Base-by-base conservation (phyloP, 2,113 vertebrate species). In the Oceanodroma tethys region DNA sequence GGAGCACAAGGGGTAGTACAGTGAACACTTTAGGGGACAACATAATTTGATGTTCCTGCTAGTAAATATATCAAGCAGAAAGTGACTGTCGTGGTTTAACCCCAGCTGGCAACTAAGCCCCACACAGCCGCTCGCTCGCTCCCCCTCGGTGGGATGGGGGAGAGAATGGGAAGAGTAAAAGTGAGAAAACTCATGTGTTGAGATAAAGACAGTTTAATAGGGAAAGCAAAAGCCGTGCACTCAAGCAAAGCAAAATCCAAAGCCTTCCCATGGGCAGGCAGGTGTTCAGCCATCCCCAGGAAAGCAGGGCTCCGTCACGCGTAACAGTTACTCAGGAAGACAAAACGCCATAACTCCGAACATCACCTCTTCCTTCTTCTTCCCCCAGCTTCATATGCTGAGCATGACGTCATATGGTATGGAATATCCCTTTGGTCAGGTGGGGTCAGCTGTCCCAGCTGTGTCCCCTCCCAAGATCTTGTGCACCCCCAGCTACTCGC, bases 61-160 rank as follows among this genome's bases (percentile, higher is more conserved):
- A 68, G 80, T 74, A 96, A 93, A 93, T 93, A 80, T n/a, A 90
- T 90, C 81, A 91, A 93, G 48, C 52, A 90, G 71, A 89, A 95
- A 86, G 86, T 67, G 22, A 60, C 58, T 60, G 58, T 60, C 2
- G 5, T 60, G n/a, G n/a, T 60, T 60, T 60, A 60, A 60, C 58
- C n/a, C 58, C n/a, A 60, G 58, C 34, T 14, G 2, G 58, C 34
- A 59, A 23, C 34, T 59, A n/a, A 59, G 58, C 58, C 1, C 34
- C 58, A 59, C 58, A 15, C 21, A n/a, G 58, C 22, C 10, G 4
- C 58, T 36, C 7, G 15, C n/a, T 36, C 15, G 25, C n/a, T 60
- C 15, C 14, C 58, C 58, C 13, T 9, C 6, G 3, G 14, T 36
- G 22, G n/a, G 58, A 60, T 25, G 22, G 15, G 58, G n/a, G 10